These are phyloP conservation scores for Teleogryllus occipitalis DNA, from an alignment of 1,140 invertebrate species.

Conservation along the genomic window DNA sequence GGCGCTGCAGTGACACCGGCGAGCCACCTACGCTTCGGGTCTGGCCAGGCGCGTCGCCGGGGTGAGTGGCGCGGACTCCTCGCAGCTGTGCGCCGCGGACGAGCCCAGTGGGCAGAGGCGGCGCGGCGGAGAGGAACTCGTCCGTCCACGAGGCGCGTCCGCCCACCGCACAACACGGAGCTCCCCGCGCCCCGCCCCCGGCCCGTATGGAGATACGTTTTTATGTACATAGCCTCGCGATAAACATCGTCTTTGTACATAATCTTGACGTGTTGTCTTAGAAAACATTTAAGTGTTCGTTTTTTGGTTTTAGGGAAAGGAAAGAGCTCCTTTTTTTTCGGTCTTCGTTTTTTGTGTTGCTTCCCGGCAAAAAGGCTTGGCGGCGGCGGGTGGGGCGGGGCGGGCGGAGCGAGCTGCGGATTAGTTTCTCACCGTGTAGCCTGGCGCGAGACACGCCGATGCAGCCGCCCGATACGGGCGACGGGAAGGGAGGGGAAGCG, in stretches of 20 bases:
- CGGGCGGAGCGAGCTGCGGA: background rate
- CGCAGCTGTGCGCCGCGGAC: too few relatives aligned
- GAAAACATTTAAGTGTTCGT: background rate
- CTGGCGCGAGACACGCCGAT: background rate
- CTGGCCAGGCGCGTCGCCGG: too few relatives aligned
- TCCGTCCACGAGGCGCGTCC: too few relatives aligned
- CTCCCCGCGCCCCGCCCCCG: too few relatives aligned
- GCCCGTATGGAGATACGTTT: background rate
- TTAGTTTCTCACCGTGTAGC: background rate
- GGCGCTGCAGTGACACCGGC: too few relatives aligned
- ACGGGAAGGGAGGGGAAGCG: background rate
- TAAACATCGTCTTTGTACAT: background rate
- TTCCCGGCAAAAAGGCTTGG: background rate
- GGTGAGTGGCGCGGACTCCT: too few relatives aligned
- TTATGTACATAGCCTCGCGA: background rate
- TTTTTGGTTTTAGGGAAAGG: background rate
- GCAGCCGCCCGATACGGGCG: background rate
- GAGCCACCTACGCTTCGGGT: too few relatives aligned
- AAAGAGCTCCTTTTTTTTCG: background rate
- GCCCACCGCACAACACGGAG: too few relatives aligned
- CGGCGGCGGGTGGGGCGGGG: too few relatives aligned
- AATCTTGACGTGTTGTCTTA: background rate
- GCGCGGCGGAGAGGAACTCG: too few relatives aligned
- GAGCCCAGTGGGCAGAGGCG: too few relatives aligned
- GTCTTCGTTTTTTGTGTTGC: background rate